Evolutionary conservation across 2,113 vertebrate species (phyloP).

Genomic region (Telmatochromis bifrenatus): DNA sequence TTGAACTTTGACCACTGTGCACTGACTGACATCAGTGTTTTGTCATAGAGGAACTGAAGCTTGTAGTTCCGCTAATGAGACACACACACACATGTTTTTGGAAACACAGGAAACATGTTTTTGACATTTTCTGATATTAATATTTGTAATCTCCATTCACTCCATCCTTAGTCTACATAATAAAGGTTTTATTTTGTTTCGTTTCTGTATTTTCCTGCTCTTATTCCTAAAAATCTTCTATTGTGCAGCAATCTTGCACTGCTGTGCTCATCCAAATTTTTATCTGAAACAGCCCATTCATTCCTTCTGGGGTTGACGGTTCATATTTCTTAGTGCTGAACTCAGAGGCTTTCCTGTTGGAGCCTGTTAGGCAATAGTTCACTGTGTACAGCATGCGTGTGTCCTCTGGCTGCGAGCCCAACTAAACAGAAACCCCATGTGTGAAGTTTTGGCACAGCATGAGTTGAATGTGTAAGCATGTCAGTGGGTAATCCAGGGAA

Average conservation of each 20-base stretch:
- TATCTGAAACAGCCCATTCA: background rate
- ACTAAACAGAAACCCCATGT: background rate
- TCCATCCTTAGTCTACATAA: background rate
- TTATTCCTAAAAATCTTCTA: background rate
- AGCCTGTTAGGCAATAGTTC: constrained; percentile 10
- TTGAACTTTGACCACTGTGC: background rate
- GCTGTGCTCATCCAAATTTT: background rate
- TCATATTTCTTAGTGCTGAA: background rate
- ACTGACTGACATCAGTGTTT: background rate
- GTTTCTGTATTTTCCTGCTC: background rate
- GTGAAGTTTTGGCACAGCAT: background rate
- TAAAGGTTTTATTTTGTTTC: fast-evolving
- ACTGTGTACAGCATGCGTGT: background rate
- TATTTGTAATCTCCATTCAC: background rate
- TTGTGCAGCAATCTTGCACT: background rate
- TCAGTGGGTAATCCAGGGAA: background rate
- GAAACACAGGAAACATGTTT: background rate
- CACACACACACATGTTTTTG: background rate
- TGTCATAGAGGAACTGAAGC: constrained; percentile 1
- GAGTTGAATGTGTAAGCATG: background rate
- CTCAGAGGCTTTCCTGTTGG: background rate
- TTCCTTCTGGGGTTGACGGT: background rate
- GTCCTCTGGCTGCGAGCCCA: background rate
- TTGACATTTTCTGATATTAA: background rate
- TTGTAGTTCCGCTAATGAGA: background rate